Base-by-base conservation (phyloP, 1,140 invertebrate species). In the Dolichoris vasculosae region DNA sequence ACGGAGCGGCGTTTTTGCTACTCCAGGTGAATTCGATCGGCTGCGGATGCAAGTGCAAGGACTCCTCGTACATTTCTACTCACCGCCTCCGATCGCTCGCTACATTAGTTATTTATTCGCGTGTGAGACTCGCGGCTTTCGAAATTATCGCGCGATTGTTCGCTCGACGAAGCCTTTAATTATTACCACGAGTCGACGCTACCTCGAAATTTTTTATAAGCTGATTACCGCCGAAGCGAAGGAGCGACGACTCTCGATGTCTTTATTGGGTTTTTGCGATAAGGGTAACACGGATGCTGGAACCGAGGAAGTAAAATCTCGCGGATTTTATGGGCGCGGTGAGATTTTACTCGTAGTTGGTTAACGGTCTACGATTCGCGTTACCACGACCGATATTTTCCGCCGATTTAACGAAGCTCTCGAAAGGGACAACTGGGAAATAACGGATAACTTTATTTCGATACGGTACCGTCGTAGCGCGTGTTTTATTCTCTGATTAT, bases 71-170 rank as follows among this genome's bases (percentile, higher is more conserved):
- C 40, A 43, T 81, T 69, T 67, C 80, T 48, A 17, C 32, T 67
- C 67, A 48, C 46, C 55, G 20, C 13, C 26, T 40, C 64, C 17
- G 15, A 15, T 59, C 46, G 11, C 32, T 67, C 64, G 7, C 9
- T 32, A 67, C 1, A 32, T 3, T 20, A 3, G 6, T 67, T 13
- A 30, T 67, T 13, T 75, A 55, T 26, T n/a, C 23, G 20, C 1
- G 20, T 26, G 20, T 1, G 55, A 2, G 23, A 23, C 55, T 26
- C 20, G 55, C 7, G 23, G 26, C 3, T 59, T 59, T 59, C 3
- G 63, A 82, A 71, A 82, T 73, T 11, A n/a, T 38, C 67, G n/a
- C 30, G 30, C 32, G 43, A 71, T 82, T 82, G 67, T 73, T 55
- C 30, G 1, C 46, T 59, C 59, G 73, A 73, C n/a, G 35, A 82